phyloP scores from a whole-genome alignment of 2,888 invertebrate species.

The Bimastos eiseni region DNA sequence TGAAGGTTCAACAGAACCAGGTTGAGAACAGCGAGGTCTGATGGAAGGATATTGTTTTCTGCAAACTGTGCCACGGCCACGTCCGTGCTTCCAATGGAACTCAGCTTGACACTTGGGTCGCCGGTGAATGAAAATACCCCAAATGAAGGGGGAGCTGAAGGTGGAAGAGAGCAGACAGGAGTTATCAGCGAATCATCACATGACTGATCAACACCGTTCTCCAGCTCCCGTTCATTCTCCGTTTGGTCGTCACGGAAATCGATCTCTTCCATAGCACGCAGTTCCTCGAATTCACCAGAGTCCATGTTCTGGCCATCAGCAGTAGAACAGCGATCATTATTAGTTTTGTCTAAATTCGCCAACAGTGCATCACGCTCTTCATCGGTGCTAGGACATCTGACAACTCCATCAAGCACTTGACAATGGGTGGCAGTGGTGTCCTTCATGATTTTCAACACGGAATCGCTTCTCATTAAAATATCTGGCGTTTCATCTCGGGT shows the following conservation, averaged over 20 bases:
- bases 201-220: background rate
- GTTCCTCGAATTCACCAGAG: slow-evolving; percentile 13
- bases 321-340: background rate
- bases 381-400: background rate
- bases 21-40: slow-evolving; percentile 76
- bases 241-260: background rate
- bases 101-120: slow-evolving; percentile 73
- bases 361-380: background rate
- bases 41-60: slow-evolving; percentile 71
- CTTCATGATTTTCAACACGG: background rate
- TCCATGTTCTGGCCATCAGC: background rate
- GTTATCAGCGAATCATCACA: background rate
- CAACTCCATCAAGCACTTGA: background rate
- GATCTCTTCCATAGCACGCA: background rate
- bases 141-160: background rate
- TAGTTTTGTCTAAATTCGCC: background rate
- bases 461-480: background rate
- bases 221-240: background rate
- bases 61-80: slow-evolving; percentile 98
- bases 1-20: slow-evolving; percentile 87
- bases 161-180: background rate
- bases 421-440: background rate
- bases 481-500: background rate
- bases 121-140: background rate
- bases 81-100: slow-evolving; percentile 90